Conservation (phyloP, 1,140 invertebrate species). For the Apis laboriosa region DNA sequence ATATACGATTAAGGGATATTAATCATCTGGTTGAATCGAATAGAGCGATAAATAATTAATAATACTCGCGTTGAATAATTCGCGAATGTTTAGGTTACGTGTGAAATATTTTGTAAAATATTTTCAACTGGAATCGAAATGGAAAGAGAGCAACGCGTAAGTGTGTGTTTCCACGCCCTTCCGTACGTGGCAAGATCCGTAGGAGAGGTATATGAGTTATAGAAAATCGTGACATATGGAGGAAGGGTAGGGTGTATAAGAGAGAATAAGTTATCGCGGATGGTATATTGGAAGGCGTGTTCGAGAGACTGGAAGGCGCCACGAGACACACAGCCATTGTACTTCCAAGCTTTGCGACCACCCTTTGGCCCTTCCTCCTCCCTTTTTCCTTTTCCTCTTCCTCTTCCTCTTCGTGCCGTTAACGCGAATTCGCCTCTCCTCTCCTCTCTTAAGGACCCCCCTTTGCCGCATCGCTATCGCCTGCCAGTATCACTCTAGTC, state of each 20-base stretch:
- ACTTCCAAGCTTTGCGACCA: slow-evolving; percentile 62
- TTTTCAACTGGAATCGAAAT: background rate
- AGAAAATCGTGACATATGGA: slow-evolving; percentile 64
- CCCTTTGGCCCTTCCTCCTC: slow-evolving; percentile 27
- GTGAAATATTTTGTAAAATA: background rate
- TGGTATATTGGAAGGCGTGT: slow-evolving; percentile 65
- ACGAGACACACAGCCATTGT: slow-evolving; percentile 73
- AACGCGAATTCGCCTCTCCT: slow-evolving; percentile 3
- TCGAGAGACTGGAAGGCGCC: slow-evolving; percentile 71
- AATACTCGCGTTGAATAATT: background rate
- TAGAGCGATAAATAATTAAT: slow-evolving; percentile 29
- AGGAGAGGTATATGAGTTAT: slow-evolving; percentile 64
- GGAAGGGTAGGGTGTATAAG: slow-evolving; percentile 22
- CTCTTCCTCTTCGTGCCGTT: slow-evolving; percentile 39
- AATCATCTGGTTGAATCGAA: slow-evolving; percentile 37
- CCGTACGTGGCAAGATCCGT: slow-evolving; percentile 6
- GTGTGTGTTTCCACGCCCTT: slow-evolving; percentile 32
- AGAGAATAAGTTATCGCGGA: slow-evolving; percentile 63
- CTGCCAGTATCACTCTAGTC: slow-evolving; percentile 49
- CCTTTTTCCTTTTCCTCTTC: slow-evolving; percentile 32
- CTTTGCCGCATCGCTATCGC: slow-evolving; percentile 39
- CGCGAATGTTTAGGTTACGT: too few species aligned
- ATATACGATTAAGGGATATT: slow-evolving; percentile 40
- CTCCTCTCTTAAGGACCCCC: slow-evolving; percentile 17
- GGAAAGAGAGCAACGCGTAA: too few species aligned